phyloP scores from a whole-genome alignment of 1,140 invertebrate species.

The Bombus waltoni region DNA sequence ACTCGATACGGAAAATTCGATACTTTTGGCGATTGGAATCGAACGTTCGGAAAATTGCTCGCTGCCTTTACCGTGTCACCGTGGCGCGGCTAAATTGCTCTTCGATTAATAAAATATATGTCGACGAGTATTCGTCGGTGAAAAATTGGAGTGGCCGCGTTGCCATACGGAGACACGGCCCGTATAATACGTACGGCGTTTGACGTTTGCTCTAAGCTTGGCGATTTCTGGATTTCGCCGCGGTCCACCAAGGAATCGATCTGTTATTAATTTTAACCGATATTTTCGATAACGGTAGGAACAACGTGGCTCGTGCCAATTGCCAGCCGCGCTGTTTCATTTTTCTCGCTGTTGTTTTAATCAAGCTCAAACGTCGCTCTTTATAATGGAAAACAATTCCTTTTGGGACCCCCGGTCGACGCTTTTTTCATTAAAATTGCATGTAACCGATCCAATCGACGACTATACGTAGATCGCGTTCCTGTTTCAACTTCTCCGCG shows the following conservation, averaged over 20 bases:
- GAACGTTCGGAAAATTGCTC: slow-evolving; percentile 3
- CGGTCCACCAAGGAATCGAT: no score
- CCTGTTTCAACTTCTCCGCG: not conserved
- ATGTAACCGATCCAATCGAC: slow-evolving; percentile 9
- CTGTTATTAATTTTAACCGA: slow-evolving; percentile 6
- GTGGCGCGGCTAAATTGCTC: slow-evolving; percentile 8
- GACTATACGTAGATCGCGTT: no score
- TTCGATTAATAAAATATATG: slow-evolving; percentile 15
- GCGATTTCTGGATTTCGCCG: not conserved
- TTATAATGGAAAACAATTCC: slow-evolving; percentile 33
- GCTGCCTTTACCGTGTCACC: slow-evolving; percentile 7
- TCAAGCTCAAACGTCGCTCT: slow-evolving; percentile 7
- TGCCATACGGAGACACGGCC: not conserved
- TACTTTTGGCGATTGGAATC: slow-evolving; percentile 19
- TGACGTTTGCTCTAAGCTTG: not conserved
- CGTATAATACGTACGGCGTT: not conserved
- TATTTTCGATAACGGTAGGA: not conserved
- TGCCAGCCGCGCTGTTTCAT: not conserved
- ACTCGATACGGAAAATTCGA: slow-evolving; percentile 9
- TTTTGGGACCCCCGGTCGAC: not conserved
- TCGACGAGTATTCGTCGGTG: not conserved
- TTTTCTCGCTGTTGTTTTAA: slow-evolving; percentile 1
- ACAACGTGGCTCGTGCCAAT: not conserved
- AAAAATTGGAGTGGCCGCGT: not conserved
- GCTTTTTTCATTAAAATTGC: slow-evolving; percentile 13